Evolutionary conservation across 2,113 vertebrate species (phyloP), one percentile per base, ranked within the genome.

Genomic region (Siphamia tubifer): DNA sequence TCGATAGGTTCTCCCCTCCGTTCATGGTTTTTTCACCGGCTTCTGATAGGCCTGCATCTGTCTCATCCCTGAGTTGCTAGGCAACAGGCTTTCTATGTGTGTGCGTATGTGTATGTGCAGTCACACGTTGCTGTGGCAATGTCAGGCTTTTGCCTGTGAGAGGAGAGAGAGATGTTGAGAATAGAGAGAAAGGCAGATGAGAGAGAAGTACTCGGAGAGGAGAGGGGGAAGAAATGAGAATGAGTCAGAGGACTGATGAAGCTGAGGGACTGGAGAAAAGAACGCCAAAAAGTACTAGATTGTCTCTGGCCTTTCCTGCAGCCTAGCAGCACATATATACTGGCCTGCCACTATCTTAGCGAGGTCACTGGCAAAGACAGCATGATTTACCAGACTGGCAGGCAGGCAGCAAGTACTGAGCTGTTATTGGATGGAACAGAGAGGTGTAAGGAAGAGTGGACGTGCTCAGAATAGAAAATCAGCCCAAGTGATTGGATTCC

Each of bases 41-140:
- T 90, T 66, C 77, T 71, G 79, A 85, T 92, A 90, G 82, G 81
- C 70, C 81, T 74, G 77, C 89, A 90, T 90, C 84, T 90, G 86
- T 88, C 88, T 88, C 85, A 88, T 91, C 88, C 86, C 74, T 79
- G 74, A 79, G 91, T 93, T 91, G 88, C 92, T 91, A 92, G 82
- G 92, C 87, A 93, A 93, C 92, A 92, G 82, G 81, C 83, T 84
- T 83, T 82, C 75, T 48, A 38, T 84, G 74, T 80, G 68, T 88
- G 80, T 72, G 60, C 38, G 25, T 80, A 62, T 73, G 42, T 62
- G 57, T 77, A 48, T 57, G 68, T 68, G 58, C 12, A 27, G 70
- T 82, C 64, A 67, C 83, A 80, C 58, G 70, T 87, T 87, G 56
- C 84, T 81, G 85, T 86, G 83, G 79, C 82, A 77, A 77, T 82